Evolutionary conservation across 2,888 invertebrate genomes (phyloP).

Genomic region (Trisateles emortualis): DNA sequence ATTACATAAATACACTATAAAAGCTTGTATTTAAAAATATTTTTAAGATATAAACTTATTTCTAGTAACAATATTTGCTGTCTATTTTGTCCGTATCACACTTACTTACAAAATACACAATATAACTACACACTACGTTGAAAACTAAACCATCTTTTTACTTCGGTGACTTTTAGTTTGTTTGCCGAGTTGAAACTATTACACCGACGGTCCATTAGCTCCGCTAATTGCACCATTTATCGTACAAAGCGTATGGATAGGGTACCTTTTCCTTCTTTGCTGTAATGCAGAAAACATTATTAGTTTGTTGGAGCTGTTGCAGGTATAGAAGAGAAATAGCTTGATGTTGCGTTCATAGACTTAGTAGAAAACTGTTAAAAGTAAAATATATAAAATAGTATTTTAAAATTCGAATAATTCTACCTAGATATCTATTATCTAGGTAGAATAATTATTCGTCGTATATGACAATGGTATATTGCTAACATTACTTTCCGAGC

Average conservation of each 20-base stretch:
- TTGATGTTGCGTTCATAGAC: background rate
- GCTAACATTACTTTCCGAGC: no score
- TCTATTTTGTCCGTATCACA: background rate
- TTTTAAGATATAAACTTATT: no score
- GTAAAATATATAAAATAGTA: no score
- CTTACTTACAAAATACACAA: background rate
- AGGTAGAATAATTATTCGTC: no score
- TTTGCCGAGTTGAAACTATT: slow-evolving; percentile 44
- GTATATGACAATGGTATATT: no score
- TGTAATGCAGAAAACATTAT: slow-evolving; percentile 9
- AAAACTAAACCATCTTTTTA: slow-evolving; percentile 25
- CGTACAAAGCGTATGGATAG: slow-evolving; percentile 24
- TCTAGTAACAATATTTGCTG: no score
- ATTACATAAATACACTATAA: no score
- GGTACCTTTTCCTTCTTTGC: slow-evolving; percentile 12
- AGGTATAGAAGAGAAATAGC: background rate
- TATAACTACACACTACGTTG: background rate
- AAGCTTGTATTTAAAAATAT: no score
- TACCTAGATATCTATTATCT: no score
- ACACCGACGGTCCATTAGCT: slow-evolving; percentile 51
- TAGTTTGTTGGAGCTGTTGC: background rate
- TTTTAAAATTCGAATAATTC: no score
- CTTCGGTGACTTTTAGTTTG: slow-evolving; percentile 34
- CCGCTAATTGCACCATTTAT: slow-evolving; percentile 54
- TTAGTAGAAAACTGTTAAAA: no score